A percentile compares a stretch with the other conserved stretches of the same genome.
Evolutionary conservation across 2,797 vertebrate genomes (phyloP).

Genomic region (Myoxocephalus aenaeus): DNA sequence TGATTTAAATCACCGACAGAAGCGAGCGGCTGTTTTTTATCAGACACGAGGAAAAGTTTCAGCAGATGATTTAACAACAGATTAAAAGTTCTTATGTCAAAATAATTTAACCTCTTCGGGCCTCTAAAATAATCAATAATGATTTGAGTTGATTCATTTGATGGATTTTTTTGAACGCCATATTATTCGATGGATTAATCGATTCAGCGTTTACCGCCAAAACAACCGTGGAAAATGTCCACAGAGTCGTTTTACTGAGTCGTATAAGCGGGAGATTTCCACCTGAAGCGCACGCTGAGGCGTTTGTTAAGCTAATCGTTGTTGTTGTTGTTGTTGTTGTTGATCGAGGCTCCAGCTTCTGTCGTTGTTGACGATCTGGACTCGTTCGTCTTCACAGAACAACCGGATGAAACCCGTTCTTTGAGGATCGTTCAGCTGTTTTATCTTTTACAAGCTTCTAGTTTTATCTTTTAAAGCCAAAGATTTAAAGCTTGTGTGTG

Average conservation of each 20-base stretch:
- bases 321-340: no score
- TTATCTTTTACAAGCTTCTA: neutral
- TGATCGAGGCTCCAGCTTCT: no score
- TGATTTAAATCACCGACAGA: neutral
- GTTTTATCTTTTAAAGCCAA: slow-evolving; percentile 22
- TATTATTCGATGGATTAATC: neutral
- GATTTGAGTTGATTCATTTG: neutral
- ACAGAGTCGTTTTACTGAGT: neutral
- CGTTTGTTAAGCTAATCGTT: no score
- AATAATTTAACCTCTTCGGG: neutral
- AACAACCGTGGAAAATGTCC: neutral
- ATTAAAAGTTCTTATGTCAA: neutral
- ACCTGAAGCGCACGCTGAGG: no score
- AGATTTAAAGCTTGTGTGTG: no score
- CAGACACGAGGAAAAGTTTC: neutral
- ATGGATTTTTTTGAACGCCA: no score
- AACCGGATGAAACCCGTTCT: neutral
- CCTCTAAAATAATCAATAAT: no score
- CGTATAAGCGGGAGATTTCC: no score
- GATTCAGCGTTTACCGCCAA: neutral
- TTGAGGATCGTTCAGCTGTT: neutral
- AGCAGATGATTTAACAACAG: neutral
- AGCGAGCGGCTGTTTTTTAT: slow-evolving; percentile 7
- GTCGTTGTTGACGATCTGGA: no score
- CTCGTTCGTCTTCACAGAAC: neutral